Percentiles rank a stretch among this genome's conserved stretches.
phyloP scores from a whole-genome alignment of 92 coral and sea anemone species.

The Phenganax marumi region DNA sequence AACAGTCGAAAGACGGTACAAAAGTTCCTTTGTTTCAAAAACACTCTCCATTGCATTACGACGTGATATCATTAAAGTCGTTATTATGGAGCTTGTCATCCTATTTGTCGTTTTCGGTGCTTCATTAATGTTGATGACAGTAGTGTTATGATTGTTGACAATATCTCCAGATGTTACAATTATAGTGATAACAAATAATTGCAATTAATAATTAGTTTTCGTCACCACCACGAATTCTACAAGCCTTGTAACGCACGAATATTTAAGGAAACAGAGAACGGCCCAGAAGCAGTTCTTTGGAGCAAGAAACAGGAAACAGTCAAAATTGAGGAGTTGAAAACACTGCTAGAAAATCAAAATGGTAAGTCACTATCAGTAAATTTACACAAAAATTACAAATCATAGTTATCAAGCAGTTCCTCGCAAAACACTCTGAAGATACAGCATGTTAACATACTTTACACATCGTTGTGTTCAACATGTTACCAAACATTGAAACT shows the following conservation, averaged over 20 bases:
- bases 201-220: slow-evolving; percentile 22
- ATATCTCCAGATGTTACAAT: slow-evolving; percentile 14
- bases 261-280: slow-evolving; percentile 6
- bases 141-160: neutral
- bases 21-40: neutral
- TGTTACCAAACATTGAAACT: no score
- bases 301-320: slow-evolving; percentile 3
- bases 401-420: no score
- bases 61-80: neutral
- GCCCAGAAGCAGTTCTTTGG: neutral
- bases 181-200: slow-evolving; percentile 16
- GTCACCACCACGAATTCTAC: slow-evolving; percentile 13
- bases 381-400: no score
- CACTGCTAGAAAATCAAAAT: neutral
- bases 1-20: neutral
- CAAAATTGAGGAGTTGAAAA: neutral
- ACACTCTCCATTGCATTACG: neutral
- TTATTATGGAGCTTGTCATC: neutral
- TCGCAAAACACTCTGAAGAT: no score
- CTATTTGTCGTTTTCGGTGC: slow-evolving; percentile 4
- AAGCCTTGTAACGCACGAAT: neutral
- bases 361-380: neutral
- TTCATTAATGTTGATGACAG: slow-evolving; percentile 16
- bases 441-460: no score
- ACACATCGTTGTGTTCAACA: no score